Evolutionary conservation across 2,888 invertebrate species (phyloP), one percentile per base, ranked within the genome.

Genomic region (Archips xylosteana): DNA sequence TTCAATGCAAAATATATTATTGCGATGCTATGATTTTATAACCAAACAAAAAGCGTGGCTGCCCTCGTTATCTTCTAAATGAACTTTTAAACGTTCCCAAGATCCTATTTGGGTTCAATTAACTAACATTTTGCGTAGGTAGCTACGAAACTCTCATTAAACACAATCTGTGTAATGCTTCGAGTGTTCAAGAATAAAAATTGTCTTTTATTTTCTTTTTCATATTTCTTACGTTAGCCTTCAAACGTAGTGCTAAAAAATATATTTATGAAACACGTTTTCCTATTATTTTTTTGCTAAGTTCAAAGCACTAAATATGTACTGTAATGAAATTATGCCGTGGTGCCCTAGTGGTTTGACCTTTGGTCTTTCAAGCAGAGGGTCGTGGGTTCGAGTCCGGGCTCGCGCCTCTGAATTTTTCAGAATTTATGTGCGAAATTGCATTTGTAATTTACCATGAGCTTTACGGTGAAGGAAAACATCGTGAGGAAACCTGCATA

Each of bases 11-110:
- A 45, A 45, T 45, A 45, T 45, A 10, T 45, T 45, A 10, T 45
- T 45, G 12, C 10, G 12, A 3, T 45, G 10, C 45, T 45, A 45
- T 45, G 12, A 10, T 12, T 45, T 54, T 2, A 49, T 57, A 62
- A 36, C 23, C 32, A 63, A 79, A 78, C 83, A 82, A 84, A 82
- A 79, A 84, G 84, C 88, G 87, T 87, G 85, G 85, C 87, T 84
- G 81, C 75, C 78, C 79, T 80, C 83, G 80, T 85, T 88, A 81
- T 76, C 82, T 82, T 82, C 76, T 77, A 84, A 82, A 85, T 83
- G 77, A 80, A 85, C 81, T 80, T 83, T 80, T 81, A 82, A 84
- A 78, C 78, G 78, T 75, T 78, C 81, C 74, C 77, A 71, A 70
- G 81, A 79, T 80, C 77, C 71, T 75, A 80, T 78, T 81, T 79